Percentiles rank a stretch among this genome's conserved stretches.
Conservation (phyloP, 2,113 vertebrate genomes). For the Myiagra hebetior region DNA sequence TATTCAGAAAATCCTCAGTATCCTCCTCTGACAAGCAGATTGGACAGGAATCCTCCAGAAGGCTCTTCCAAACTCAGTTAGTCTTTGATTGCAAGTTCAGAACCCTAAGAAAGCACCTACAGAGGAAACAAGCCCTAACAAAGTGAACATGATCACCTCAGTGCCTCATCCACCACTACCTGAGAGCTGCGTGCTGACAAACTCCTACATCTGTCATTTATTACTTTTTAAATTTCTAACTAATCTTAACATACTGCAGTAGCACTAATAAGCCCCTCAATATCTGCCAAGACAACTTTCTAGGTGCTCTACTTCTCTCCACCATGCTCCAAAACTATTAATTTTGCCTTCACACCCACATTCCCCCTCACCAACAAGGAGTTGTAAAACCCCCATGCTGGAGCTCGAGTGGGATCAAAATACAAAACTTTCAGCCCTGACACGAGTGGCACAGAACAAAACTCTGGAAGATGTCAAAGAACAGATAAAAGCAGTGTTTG, state of each 20-base stretch:
- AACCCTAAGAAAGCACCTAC: not conserved
- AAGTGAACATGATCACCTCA: not conserved
- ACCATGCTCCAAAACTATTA: not conserved
- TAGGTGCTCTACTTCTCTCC: not conserved
- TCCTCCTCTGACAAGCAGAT: not conserved
- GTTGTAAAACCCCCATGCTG: not conserved
- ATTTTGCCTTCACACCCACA: not conserved
- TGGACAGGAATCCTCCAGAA: not conserved
- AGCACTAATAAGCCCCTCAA: not conserved
- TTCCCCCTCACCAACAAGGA: not conserved
- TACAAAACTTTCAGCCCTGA: not conserved
- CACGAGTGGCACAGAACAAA: rapidly evolving
- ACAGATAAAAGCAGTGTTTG: not conserved
- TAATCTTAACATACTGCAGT: not conserved
- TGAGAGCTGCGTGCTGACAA: not conserved
- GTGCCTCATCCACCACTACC: not conserved
- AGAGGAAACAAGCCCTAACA: not conserved
- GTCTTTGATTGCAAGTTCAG: not conserved
- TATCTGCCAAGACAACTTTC: not conserved
- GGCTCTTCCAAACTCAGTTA: not conserved
- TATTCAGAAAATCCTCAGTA: not conserved
- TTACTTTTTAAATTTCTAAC: not conserved
- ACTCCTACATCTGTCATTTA: not conserved
- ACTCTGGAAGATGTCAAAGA: not conserved
- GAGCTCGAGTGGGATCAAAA: not conserved